Evolutionary conservation across 2,797 vertebrate genomes (phyloP).

Genomic region (Chiloscyllium punctatum): DNA sequence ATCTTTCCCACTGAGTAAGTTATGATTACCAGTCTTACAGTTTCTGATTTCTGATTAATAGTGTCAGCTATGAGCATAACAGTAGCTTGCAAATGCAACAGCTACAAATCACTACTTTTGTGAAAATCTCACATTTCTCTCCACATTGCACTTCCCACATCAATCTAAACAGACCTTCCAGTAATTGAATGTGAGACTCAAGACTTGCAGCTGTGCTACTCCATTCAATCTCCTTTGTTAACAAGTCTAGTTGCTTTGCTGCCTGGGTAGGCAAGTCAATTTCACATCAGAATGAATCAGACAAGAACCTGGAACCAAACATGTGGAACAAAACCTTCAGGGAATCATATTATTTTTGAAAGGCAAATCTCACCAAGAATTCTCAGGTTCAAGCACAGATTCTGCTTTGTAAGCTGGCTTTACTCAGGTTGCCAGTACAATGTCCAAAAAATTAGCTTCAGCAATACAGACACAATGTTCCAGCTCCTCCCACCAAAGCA

Average conservation of each 20-base stretch:
- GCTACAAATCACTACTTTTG: not conserved
- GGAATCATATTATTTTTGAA: not conserved
- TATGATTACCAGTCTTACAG: not conserved
- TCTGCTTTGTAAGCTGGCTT: not conserved
- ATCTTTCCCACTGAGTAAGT: not conserved
- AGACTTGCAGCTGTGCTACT: not conserved
- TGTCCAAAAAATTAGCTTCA: not conserved
- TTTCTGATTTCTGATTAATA: slow-evolving; percentile 9
- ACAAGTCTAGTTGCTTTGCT: not conserved
- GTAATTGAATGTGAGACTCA: not conserved
- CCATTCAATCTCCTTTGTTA: not conserved
- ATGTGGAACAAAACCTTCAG: not conserved
- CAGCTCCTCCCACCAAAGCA: not conserved
- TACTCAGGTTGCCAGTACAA: not conserved
- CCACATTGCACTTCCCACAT: not conserved
- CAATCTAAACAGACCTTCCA: not conserved
- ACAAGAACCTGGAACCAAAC: not conserved
- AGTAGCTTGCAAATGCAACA: not conserved
- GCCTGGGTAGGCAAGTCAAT: not conserved
- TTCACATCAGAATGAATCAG: not conserved
- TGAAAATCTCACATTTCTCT: not conserved
- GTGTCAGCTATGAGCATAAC: not conserved
- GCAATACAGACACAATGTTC: not conserved
- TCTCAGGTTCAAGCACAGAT: not conserved
- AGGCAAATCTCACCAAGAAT: not conserved